A percentile compares a stretch with the other conserved stretches of the same genome.
Conservation (phyloP, 2,113 vertebrate species). For the Reinhardtius hippoglossoides region DNA sequence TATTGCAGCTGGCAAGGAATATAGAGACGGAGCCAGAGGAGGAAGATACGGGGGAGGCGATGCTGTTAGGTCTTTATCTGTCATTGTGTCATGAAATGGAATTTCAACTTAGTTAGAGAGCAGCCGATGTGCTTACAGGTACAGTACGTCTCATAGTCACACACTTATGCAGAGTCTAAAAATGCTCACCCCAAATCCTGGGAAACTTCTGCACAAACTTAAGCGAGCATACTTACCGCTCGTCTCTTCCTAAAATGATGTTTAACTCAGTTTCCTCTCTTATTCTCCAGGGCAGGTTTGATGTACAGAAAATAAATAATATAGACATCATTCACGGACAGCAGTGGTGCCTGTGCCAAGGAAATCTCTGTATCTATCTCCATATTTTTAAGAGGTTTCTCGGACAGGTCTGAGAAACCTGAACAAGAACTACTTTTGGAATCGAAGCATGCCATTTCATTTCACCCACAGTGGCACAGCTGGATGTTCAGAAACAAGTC, state of each 20-base stretch:
- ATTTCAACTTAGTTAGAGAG: slow-evolving; percentile 49
- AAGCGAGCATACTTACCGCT: not conserved
- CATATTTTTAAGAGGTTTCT: not conserved
- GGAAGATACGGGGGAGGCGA: slow-evolving; percentile 19
- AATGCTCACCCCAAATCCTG: slow-evolving; percentile 12
- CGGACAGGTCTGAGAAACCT: not conserved
- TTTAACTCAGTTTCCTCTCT: slow-evolving; percentile 57
- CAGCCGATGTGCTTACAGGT: slow-evolving; percentile 49
- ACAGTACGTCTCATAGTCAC: slow-evolving; percentile 24
- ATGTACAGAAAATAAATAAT: slow-evolving; percentile 44
- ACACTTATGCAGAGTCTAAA: not conserved
- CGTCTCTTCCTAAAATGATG: slow-evolving; percentile 38
- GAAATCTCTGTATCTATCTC: slow-evolving; percentile 22
- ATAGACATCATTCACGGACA: not conserved
- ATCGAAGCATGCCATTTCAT: slow-evolving; percentile 39
- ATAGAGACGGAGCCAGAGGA: slow-evolving; percentile 23
- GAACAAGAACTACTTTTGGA: slow-evolving; percentile 29
- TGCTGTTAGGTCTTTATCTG: slow-evolving; percentile 44
- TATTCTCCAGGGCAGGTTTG: slow-evolving; percentile 31
- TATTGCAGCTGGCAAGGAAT: slow-evolving; percentile 27
- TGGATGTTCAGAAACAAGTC: slow-evolving; percentile 24
- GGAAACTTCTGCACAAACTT: slow-evolving; percentile 38
- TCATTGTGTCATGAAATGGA: slow-evolving; percentile 64
- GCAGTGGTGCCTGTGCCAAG: not conserved
- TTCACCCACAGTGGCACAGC: not conserved